Percentiles rank a stretch among this genome's conserved stretches.
These are phyloP conservation scores for Rhabdomys dilectus DNA, from an alignment of 2,113 vertebrate genomes.

Conservation along the genomic window DNA sequence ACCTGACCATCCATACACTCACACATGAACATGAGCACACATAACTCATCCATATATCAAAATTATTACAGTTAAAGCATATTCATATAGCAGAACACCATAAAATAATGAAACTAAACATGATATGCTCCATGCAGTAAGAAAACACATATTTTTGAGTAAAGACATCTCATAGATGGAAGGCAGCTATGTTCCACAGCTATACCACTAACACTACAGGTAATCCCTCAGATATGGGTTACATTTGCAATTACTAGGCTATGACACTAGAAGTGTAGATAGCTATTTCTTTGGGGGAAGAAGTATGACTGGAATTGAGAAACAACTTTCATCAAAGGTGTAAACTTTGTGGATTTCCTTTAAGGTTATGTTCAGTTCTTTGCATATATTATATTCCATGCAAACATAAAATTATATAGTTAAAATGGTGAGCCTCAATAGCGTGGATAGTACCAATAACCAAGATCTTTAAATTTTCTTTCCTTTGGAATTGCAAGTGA, in stretches of 20 bases:
- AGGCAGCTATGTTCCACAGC: slow-evolving; percentile 89
- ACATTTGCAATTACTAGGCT: neutral
- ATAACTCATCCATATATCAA: neutral
- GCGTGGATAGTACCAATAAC: neutral
- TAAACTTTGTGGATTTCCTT: neutral
- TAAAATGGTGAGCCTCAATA: neutral
- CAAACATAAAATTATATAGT: neutral
- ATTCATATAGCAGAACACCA: neutral
- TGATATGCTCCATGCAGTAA: neutral
- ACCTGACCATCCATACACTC: neutral
- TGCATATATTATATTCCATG: neutral
- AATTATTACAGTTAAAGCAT: neutral
- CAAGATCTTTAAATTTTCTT: neutral
- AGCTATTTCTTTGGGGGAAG: neutral
- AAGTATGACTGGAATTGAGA: neutral
- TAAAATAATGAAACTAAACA: neutral
- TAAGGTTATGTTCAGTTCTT: neutral
- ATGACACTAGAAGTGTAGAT: neutral
- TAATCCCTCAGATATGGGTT: neutral
- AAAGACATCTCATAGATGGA: slow-evolving; percentile 66
- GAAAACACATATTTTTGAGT: neutral
- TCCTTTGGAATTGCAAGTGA: neutral
- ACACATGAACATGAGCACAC: neutral
- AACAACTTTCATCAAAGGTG: neutral
- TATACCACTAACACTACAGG: slow-evolving; percentile 85